Percentiles rank a stretch among this genome's conserved stretches.
phyloP scores from a whole-genome alignment of 2,797 vertebrate genomes.

The Austrolebias charrua region DNA sequence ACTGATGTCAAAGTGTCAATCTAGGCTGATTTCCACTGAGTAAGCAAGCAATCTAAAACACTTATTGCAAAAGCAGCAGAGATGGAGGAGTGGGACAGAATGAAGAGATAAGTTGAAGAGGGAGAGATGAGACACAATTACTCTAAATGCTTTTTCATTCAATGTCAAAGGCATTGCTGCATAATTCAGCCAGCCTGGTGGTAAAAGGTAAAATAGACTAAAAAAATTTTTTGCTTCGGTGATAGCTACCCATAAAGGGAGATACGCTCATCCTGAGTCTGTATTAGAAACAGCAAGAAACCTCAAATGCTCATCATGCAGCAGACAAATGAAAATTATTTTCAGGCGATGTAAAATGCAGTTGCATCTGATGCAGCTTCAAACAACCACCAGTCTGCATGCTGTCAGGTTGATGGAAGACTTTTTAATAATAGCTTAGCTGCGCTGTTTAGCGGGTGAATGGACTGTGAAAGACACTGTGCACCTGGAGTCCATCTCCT shows the following conservation, averaged over 20 bases:
- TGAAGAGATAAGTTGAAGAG: slow-evolving; percentile 25
- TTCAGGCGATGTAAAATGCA: slow-evolving; percentile 30
- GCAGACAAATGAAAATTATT: slow-evolving; percentile 47
- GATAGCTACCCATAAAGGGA: slow-evolving; percentile 51
- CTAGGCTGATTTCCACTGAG: slow-evolving; percentile 73
- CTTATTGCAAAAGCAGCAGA: slow-evolving; percentile 45
- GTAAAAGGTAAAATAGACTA: slow-evolving; percentile 32
- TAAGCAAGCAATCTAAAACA: slow-evolving; percentile 65
- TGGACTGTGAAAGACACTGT: slow-evolving; percentile 9
- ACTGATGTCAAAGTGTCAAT: slow-evolving; percentile 76
- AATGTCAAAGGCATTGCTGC: slow-evolving; percentile 66
- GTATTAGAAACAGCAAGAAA: slow-evolving; percentile 27
- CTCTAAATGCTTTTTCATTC: slow-evolving; percentile 52
- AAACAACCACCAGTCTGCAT: slow-evolving; percentile 30
- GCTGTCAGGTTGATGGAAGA: slow-evolving; percentile 21
- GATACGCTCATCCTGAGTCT: slow-evolving; percentile 49
- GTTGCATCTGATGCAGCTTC: slow-evolving; percentile 18
- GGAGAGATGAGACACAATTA: slow-evolving; percentile 59
- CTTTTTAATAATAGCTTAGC: slow-evolving; percentile 12
- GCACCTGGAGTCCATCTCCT: slow-evolving; percentile 3
- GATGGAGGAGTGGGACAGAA: slow-evolving; percentile 20
- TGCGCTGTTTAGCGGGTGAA: slow-evolving; percentile 18
- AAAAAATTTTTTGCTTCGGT: slow-evolving; percentile 30
- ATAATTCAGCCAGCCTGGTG: slow-evolving; percentile 63
- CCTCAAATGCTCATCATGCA: slow-evolving; percentile 29